phyloP scores from a whole-genome alignment of 2,888 invertebrate genomes.

The Xanthorhoe spadicearia region DNA sequence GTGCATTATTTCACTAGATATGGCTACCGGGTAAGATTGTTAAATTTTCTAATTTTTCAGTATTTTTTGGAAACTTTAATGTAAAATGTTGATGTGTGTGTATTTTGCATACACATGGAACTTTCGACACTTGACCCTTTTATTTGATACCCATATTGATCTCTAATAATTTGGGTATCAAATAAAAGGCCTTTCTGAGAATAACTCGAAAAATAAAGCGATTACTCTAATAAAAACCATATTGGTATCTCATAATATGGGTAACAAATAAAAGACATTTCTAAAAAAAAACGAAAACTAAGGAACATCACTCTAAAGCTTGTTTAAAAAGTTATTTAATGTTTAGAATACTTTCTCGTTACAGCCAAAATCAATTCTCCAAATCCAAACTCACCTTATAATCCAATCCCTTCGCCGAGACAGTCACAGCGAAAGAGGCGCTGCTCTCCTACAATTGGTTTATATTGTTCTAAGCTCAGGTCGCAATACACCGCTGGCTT shows the following conservation, averaged over 20 bases:
- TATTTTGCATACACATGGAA: too few species aligned
- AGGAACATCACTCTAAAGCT: too few species aligned
- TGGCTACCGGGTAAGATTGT: conserved; percentile 61
- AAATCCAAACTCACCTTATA: conserved; percentile 67
- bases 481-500: conserved; percentile 59
- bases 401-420: conserved; percentile 66
- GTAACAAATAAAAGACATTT: too few species aligned
- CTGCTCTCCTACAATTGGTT: conserved; percentile 66
- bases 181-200: too few species aligned
- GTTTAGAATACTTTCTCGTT: not conserved
- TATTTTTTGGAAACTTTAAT: not conserved
- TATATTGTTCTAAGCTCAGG: conserved; percentile 67
- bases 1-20: conserved; percentile 69
- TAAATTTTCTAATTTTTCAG: not conserved
- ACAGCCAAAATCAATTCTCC: conserved; percentile 61
- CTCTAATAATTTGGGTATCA: too few species aligned
- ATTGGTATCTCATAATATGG: too few species aligned
- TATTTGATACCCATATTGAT: too few species aligned
- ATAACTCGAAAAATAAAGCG: too few species aligned
- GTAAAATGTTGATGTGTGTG: not conserved
- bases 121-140: too few species aligned
- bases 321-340: not conserved
- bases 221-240: too few species aligned
- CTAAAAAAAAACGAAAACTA: too few species aligned
- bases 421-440: conserved; percentile 63